Base-by-base conservation (phyloP, 2,888 invertebrate species). In the Arenicola marina region DNA sequence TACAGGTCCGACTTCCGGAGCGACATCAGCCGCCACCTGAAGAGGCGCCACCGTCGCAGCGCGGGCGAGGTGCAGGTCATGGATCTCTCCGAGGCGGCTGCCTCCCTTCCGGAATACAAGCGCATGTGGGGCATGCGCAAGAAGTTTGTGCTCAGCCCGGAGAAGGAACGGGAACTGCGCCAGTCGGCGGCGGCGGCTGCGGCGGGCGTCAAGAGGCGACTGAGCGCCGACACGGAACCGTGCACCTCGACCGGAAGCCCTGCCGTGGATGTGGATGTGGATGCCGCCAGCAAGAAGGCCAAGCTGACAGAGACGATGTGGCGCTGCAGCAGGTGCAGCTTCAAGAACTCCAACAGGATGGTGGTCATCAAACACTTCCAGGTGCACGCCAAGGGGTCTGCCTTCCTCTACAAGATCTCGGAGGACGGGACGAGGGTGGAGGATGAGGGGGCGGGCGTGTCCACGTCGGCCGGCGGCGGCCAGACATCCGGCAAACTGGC, bases 1-100 rank as follows among this genome's bases (percentile, higher is more conserved):
- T 71, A 73, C 53, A 43, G 93, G 74, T 95, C 95, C 32, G 96
- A 96, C 81, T 96, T 95, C 95, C 89, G 95, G 69, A 95, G 95
- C 92, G 96, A 96, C 85, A 93, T 96, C 65, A 93, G 93, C 31
- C 93, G 96, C 83, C 97, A 97, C 83, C 95, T 96, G 70, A 91
- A 93, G 77, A 70, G 77, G 4, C 73, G 73, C 28, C 83, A 83
- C 70, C 70, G 70, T 29, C 38, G 57, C 11, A 56, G 33, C n/a
- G 44, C 46, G 43, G 54, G 55, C 46, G 28, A 44, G 18, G 63
- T 66, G 11, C 24, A 59, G 31, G 61, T 61, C 28, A 26, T 64
- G 58, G n/a, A 33, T 11, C 55, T 51, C 28, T 43, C 18, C 4
- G 58, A 64, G n/a, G 64, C 66, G 2, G 46, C 61, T 11, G 31